Evolutionary conservation across 2,797 vertebrate genomes (phyloP).

Genomic region (Phylloscopus collybita): DNA sequence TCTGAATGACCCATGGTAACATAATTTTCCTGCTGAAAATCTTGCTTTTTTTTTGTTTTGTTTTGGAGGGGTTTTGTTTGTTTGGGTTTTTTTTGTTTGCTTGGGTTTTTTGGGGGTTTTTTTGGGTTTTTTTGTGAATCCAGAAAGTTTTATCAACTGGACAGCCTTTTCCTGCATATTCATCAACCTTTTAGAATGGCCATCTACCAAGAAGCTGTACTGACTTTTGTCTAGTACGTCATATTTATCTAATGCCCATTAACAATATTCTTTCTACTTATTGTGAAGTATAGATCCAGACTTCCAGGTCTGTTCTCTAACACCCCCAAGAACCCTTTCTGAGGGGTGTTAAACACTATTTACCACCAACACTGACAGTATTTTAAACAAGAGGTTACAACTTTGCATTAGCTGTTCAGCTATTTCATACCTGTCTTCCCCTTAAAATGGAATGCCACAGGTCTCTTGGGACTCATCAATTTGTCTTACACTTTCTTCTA

Average conservation of each 20-base stretch:
- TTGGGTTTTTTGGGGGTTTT: too few species aligned
- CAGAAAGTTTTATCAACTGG: neutral
- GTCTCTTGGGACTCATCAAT: neutral
- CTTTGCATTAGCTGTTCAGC: neutral
- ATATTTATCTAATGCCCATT: neutral
- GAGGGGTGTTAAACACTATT: neutral
- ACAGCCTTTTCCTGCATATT: neutral
- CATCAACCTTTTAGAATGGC: neutral
- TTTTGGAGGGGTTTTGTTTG: neutral
- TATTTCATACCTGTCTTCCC: neutral
- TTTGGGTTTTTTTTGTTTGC: too few species aligned
- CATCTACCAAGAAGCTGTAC: neutral
- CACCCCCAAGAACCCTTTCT: neutral
- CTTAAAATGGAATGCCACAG: neutral
- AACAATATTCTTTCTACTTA: neutral
- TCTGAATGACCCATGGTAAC: neutral
- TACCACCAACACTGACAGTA: fast-evolving
- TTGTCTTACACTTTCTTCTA: neutral
- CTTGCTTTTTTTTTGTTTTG: neutral
- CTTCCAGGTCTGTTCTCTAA: neutral
- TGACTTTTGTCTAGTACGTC: neutral
- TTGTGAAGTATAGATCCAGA: neutral
- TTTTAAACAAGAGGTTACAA: neutral
- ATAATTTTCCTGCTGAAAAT: neutral
- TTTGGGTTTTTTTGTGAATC: neutral